phyloP scores from a whole-genome alignment of 2,113 vertebrate genomes.

The Donacobius atricapilla region DNA sequence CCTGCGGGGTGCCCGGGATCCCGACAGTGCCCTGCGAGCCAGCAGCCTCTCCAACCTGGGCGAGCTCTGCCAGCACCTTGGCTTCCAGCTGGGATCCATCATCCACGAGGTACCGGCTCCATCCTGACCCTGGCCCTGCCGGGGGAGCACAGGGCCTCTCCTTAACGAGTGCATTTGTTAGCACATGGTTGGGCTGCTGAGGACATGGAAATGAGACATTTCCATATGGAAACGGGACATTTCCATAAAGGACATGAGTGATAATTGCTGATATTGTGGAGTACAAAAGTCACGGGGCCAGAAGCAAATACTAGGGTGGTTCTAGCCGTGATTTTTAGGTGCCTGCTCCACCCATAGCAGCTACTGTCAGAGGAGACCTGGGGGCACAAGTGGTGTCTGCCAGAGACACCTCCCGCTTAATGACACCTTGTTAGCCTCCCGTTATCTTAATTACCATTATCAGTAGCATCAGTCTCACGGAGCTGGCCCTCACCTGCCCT shows the following conservation, averaged over 20 bases:
- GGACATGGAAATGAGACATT: neutral
- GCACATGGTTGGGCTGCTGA: neutral
- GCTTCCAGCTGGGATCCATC: slow-evolving; percentile 84
- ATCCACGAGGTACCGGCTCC: slow-evolving; percentile 83
- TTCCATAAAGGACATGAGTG: neutral
- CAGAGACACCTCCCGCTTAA: neutral
- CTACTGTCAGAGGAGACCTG: neutral
- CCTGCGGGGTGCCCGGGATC: slow-evolving; percentile 80
- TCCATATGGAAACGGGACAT: neutral
- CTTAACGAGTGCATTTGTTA: neutral
- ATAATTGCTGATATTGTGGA: neutral
- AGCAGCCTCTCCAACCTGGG: slow-evolving; percentile 95
- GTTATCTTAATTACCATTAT: neutral
- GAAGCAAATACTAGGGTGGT: neutral
- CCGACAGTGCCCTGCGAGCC: slow-evolving; percentile 77
- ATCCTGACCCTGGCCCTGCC: neutral
- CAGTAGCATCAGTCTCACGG: neutral
- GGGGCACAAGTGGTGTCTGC: neutral
- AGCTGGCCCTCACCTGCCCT: fast-evolving
- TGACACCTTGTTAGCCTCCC: neutral
- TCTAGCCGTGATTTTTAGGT: neutral
- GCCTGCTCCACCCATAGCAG: neutral
- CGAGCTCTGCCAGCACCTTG: slow-evolving; percentile 86
- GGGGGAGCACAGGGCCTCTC: fast-evolving
- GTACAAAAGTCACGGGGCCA: neutral